Evolutionary conservation across 2,797 vertebrate species (phyloP), one percentile per base, ranked within the genome.

Genomic region (Alosa sapidissima): DNA sequence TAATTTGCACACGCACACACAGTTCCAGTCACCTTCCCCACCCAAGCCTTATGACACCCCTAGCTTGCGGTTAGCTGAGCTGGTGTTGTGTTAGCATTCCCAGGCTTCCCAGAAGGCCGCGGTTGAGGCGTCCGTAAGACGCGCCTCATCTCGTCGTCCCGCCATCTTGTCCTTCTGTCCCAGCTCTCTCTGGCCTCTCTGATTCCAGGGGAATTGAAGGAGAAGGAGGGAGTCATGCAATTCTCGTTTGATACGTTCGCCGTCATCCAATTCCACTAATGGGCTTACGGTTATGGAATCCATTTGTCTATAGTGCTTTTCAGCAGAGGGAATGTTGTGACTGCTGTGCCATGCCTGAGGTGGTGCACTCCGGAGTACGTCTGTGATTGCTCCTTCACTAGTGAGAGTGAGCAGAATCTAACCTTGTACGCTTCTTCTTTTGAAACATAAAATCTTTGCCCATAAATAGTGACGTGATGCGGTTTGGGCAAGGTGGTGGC

Each of bases 241-340:
- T 28, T 49, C 49, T 83, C 8, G 86, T 83, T 28, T 85, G 49
- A 78, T 85, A 52, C 55, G 72, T 78, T 82, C 85, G 36, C 52
- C 58, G 28, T 83, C 47, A 86, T 88, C 78, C 68, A 84, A 55
- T 87, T 88, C 81, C 81, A 24, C 78, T 85, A 86, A 84, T 89
- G 82, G 83, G 60, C 60, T 88, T 81, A 84, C 60, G 82, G 84
- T 87, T 52, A 81, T 82, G 54, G 48, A 84, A 84, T 82, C 81
- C 4, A 84, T 86, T 83, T 81, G 84, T 65, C 13, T 55, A 33
- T 81, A 85, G 45, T 41, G 78, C 81, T 62, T 62, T 85, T 65
- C 48, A 60, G 65, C 65, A 16, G 65, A 41, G 11, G 47, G 41
- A 28, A 72, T 52, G 81, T 36, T 62, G n/a, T 24, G n/a, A 9